These are phyloP conservation scores for Chaenodraco wilsoni DNA, from an alignment of 2,797 vertebrate genomes.

Conservation along the genomic window DNA sequence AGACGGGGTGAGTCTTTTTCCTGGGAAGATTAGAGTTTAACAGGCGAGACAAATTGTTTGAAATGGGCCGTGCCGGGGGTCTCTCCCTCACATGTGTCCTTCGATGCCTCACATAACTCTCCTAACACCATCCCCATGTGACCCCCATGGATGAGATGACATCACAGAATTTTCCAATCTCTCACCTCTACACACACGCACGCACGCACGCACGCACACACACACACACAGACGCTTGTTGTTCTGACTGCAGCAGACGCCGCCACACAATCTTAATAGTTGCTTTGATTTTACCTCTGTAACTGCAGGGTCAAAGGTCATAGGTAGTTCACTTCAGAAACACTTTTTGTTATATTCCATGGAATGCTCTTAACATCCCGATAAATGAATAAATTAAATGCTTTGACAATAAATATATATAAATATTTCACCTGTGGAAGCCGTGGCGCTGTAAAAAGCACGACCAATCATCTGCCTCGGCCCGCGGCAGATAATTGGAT, in stretches of 20 bases:
- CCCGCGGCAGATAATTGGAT: too few relatives aligned
- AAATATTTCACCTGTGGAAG: too few relatives aligned
- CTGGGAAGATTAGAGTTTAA: constrained; percentile 35
- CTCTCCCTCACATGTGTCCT: constrained; percentile 8
- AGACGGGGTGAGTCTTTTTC: constrained; percentile 20
- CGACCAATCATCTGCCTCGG: too few relatives aligned
- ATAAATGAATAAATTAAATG: too few relatives aligned
- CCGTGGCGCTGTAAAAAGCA: too few relatives aligned
- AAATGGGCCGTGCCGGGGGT: constrained; percentile 19
- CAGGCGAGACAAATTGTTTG: constrained; percentile 24
- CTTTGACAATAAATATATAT: too few relatives aligned
- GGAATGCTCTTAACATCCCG: too few relatives aligned
- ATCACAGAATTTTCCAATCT: constrained; percentile 60
- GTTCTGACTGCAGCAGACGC: too few relatives aligned
- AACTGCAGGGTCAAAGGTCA: constrained; percentile 27
- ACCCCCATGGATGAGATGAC: constrained; percentile 44
- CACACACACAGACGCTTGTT: too few relatives aligned
- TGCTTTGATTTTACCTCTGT: constrained; percentile 18
- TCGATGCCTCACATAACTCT: constrained; percentile 43
- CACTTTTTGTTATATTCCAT: too few relatives aligned
- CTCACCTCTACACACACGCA: constrained; percentile 12
- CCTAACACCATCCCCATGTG: constrained; percentile 13
- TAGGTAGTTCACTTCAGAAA: too few relatives aligned
- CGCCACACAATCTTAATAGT: neutral
- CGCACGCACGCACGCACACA: too few relatives aligned